These are phyloP conservation scores for Odobenus rosmarus DNA, from an alignment of 2,113 vertebrate species.

Conservation along the genomic window DNA sequence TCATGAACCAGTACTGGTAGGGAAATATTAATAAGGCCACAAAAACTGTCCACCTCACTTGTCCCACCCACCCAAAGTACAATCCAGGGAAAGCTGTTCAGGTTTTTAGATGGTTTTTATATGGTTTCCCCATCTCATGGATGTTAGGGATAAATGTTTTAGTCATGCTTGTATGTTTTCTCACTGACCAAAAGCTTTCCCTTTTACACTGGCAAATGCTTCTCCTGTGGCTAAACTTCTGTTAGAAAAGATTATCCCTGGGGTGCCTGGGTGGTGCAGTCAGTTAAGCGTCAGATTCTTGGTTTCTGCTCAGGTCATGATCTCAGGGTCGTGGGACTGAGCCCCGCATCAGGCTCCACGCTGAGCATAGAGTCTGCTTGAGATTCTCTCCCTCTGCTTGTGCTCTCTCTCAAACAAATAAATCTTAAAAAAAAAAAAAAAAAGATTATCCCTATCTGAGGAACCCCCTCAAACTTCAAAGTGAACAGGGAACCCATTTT, in stretches of 20 bases:
- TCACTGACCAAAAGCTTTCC: neutral
- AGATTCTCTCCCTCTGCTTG: neutral
- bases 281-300: neutral
- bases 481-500: neutral
- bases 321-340: neutral
- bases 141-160: neutral
- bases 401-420: neutral
- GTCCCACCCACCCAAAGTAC: neutral
- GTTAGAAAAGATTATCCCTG: neutral
- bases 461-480: neutral
- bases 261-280: neutral
- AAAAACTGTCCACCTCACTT: neutral
- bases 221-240: neutral
- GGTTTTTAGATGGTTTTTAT: neutral
- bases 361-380: neutral
- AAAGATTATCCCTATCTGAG: neutral
- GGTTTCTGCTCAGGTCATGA: neutral
- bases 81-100: neutral
- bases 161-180: neutral
- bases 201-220: neutral
- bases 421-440: neutral
- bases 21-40: neutral
- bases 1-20: neutral
- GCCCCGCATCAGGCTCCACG: neutral
- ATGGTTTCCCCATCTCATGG: neutral